Evolutionary conservation across 2,888 invertebrate species (phyloP).

Genomic region (Crocallis elinguaria): DNA sequence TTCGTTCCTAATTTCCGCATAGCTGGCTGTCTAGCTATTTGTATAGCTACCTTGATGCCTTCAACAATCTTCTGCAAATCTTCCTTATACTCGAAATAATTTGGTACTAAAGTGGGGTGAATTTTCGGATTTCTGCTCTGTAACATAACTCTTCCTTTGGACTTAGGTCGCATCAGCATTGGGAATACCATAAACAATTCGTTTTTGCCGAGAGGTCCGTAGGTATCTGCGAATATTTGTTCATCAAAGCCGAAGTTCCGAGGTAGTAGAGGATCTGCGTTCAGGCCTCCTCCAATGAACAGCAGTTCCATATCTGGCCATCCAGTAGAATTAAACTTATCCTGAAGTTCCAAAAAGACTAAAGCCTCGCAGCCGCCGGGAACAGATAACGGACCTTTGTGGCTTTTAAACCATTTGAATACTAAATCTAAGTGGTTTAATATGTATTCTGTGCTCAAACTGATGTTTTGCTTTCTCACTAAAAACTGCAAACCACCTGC

Average conservation of each 20-base stretch:
- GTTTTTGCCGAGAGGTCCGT: constrained; percentile 65
- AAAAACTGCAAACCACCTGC: constrained; percentile 87
- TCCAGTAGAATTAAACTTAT: constrained; percentile 80
- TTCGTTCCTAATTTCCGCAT: constrained; percentile 85
- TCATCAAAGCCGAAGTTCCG: constrained; percentile 83
- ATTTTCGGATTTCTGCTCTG: constrained; percentile 88
- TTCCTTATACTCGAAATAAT: constrained; percentile 88
- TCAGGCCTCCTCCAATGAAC: constrained; percentile 84
- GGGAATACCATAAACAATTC: constrained; percentile 86
- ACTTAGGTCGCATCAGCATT: constrained; percentile 89
- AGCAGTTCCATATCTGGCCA: constrained; percentile 88
- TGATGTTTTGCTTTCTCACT: constrained; percentile 67
- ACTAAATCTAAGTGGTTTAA: constrained; percentile 69
- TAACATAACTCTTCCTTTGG: constrained; percentile 88
- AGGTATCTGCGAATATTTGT: constrained; percentile 70
- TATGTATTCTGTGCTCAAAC: constrained; percentile 64
- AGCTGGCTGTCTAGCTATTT: constrained; percentile 84
- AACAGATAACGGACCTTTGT: constrained; percentile 84
- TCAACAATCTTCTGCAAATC: constrained; percentile 87
- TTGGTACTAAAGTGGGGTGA: constrained; percentile 90
- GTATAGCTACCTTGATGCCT: constrained; percentile 85
- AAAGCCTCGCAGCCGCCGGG: constrained; percentile 89
- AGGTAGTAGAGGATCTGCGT: constrained; percentile 73
- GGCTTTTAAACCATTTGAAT: constrained; percentile 82
- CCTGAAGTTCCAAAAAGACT: constrained; percentile 86